phyloP scores from a whole-genome alignment of 2,888 invertebrate species.

The Emmelina monodactyla region DNA sequence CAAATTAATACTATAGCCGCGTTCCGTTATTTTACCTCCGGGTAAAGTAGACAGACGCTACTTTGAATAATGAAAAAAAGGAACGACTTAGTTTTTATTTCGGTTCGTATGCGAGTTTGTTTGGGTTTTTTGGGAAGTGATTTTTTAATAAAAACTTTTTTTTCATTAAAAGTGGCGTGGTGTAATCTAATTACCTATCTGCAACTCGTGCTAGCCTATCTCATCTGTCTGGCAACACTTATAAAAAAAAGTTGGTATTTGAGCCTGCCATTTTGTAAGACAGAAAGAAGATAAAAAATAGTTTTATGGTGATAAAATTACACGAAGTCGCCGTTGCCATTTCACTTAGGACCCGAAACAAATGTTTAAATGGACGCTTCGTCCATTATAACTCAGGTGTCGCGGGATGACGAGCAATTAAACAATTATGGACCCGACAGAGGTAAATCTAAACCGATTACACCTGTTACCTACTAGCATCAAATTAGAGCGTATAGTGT shows the following conservation, averaged over 20 bases:
- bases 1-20: no score
- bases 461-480: constrained; percentile 63
- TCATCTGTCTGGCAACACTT: no score
- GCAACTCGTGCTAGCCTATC: no score
- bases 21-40: no score
- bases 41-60: no score
- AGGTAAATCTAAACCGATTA: constrained; percentile 75
- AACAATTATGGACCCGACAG: constrained; percentile 91
- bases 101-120: no score
- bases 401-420: constrained; percentile 96
- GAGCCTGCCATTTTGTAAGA: constrained; percentile 67
- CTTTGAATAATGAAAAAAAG: no score
- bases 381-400: constrained; percentile 98
- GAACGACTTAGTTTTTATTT: no score
- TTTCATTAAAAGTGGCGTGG: no score
- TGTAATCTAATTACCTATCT: no score
- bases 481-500: constrained; percentile 61
- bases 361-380: constrained; percentile 91
- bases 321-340: constrained; percentile 57
- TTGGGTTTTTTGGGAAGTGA: no score
- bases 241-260: constrained; percentile 58
- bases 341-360: constrained; percentile 59
- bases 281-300: constrained; percentile 66
- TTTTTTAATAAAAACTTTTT: no score
- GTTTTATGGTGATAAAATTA: constrained; percentile 65